Base-by-base conservation (phyloP, 1,140 invertebrate genomes). In the Phymastichus coffea region DNA sequence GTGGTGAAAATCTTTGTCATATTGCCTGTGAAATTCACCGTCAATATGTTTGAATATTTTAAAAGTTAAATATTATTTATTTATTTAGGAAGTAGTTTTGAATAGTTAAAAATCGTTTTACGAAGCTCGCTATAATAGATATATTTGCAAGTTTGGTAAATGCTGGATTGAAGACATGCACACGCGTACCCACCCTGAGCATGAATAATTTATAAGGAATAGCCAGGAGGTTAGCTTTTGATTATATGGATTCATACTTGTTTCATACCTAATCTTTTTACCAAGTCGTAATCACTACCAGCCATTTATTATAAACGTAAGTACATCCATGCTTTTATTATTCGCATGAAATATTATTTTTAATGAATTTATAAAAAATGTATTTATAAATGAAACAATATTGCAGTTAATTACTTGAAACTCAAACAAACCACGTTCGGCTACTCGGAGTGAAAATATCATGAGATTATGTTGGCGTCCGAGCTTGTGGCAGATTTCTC, bases 361-460 rank as follows among this genome's bases (percentile, higher is more conserved):
- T n/a, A n/a, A n/a, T n/a, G n/a, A n/a, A n/a, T n/a, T n/a, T n/a
- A n/a, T n/a, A n/a, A n/a, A n/a, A n/a, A n/a, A n/a, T n/a, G n/a
- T n/a, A n/a, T n/a, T n/a, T n/a, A n/a, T n/a, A n/a, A n/a, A n/a
- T n/a, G n/a, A n/a, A n/a, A n/a, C n/a, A n/a, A n/a, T n/a, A n/a
- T n/a, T n/a, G n/a, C n/a, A n/a, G n/a, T n/a, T 33, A 33, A 7
- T 7, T 33, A 33, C 12, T 33, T 33, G 28, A 33, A 12, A 33
- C 6, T 6, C 28, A 33, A 33, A 33, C 6, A 33, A 28, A 15
- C 33, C 48, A 37, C 33, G 33, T 38, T 4, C 26, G 9, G 3
- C 28, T 17, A n/a, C 15, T 56, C 46, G 64, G 57, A 66, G 70
- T 68, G 63, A 73, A 72, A 66, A 57, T 62, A 64, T 70, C 70